Base-by-base conservation (phyloP, 2,888 invertebrate species). In the Hanleya hanleyi region DNA sequence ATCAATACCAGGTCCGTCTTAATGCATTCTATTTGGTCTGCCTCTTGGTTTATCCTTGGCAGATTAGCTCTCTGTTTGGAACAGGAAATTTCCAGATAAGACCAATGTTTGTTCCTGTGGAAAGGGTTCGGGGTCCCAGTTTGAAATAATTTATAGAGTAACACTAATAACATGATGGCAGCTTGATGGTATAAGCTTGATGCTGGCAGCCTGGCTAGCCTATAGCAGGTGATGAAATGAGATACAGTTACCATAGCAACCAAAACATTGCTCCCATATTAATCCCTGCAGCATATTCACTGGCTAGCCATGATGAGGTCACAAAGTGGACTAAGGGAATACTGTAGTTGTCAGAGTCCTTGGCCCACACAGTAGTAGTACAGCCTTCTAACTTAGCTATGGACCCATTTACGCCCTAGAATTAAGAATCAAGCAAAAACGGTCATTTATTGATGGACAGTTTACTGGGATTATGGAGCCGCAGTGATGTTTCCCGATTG, bases 211-310 rank as follows among this genome's bases (percentile, higher is more conserved):
- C 57, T 29, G 57, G 22, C 57, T 26, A 32, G 26, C 57, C 57
- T 57, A 22, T 4, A 57, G 57, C 26, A 26, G 57, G 29, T 18
- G 57, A 57, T 57, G 32, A 57, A 57, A 57, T 57, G 57, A 57
- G 57, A 57, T 57, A 57, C 57, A 29, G 57, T 57, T 57, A 29
- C 57, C 29, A 57, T 57, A 29, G 32, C 57, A 57, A 57, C 57
- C 57, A 57, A 57, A 57, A 57, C 57, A 57, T 32, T 57, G 57
- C 32, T 57, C 57, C 57, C 32, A 18, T 57, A 57, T 15, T 57
- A 18, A n/a, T n/a, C n/a, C n/a, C n/a, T n/a, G 26, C 57, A 29
- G 57, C 57, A 22, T 57, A 15, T 29, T 15, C 57, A 29, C 57
- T 57, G 57, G 57, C 57, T 29, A 32, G 15, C 22, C 26, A 29